These are phyloP conservation scores for Pelochelys cantorii DNA, from an alignment of 2,797 vertebrate species.

Conservation along the genomic window DNA sequence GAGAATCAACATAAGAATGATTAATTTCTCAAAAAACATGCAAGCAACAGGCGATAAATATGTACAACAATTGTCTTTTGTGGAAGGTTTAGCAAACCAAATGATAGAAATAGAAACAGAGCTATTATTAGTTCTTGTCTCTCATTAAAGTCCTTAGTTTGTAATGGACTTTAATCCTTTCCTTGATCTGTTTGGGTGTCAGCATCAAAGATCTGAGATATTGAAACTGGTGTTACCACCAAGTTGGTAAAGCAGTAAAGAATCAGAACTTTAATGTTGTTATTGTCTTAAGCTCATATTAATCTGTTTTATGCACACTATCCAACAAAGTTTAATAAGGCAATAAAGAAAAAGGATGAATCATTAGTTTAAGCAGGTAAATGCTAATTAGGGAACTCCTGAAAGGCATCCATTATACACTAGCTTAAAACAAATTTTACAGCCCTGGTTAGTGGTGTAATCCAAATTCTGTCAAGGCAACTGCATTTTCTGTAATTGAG, in stretches of 20 bases:
- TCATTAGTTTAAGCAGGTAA: conserved; percentile 88
- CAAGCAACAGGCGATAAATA: conserved; percentile 36
- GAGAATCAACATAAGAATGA: conserved; percentile 49
- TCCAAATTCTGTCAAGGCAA: conserved; percentile 90
- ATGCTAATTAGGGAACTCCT: conserved; percentile 86
- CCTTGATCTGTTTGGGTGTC: conserved; percentile 73
- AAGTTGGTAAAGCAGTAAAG: conserved; percentile 50
- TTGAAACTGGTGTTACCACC: conserved; percentile 40
- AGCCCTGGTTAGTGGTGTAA: conserved; percentile 85
- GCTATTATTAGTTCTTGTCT: conserved; percentile 67
- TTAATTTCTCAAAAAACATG: conserved; percentile 57
- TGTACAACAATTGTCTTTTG: conserved; percentile 63
- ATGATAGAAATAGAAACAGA: conserved; percentile 39
- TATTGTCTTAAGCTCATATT: conserved; percentile 71
- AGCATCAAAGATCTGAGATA: conserved; percentile 57
- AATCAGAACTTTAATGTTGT: conserved; percentile 68
- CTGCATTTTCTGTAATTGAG: conserved; percentile 98
- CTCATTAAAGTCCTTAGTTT: conserved; percentile 59
- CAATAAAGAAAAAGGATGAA: conserved; percentile 81
- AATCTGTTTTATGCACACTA: conserved; percentile 75
- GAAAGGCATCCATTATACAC: conserved; percentile 85
- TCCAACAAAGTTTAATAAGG: conserved; percentile 81
- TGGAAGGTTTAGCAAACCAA: conserved; percentile 59
- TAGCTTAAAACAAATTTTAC: conserved; percentile 86
- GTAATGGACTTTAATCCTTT: conserved; percentile 73